These are phyloP conservation scores for Hoplostethus mediterraneus DNA, from an alignment of 2,797 vertebrate genomes.

Conservation along the genomic window DNA sequence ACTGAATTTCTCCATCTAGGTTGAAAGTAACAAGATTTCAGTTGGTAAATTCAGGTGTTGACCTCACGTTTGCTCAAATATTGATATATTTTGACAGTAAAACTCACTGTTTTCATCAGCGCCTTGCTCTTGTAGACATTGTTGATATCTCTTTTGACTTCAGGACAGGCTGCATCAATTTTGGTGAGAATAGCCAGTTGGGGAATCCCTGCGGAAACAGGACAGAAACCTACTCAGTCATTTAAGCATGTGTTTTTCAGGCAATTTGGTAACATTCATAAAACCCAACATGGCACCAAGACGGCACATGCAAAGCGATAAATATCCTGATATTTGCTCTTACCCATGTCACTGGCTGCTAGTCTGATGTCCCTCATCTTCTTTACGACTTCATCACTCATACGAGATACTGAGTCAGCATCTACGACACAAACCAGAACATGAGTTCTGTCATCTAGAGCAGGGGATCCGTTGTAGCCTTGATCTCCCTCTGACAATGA, in stretches of 20 bases:
- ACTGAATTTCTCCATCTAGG: conserved; percentile 58
- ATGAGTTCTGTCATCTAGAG: conserved; percentile 31
- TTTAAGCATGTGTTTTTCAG: neutral
- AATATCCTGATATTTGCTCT: neutral
- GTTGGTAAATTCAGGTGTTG: neutral
- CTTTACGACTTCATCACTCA: neutral
- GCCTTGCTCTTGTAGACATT: conserved; percentile 16
- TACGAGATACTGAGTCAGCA: fast-evolving
- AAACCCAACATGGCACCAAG: neutral
- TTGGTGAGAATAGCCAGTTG: conserved; percentile 63
- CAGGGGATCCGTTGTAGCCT: neutral
- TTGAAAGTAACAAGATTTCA: neutral
- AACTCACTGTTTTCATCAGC: conserved; percentile 49
- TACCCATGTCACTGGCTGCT: conserved; percentile 49
- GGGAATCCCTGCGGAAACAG: conserved; percentile 21
- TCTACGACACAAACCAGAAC: conserved; percentile 47
- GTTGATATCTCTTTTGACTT: conserved; percentile 11
- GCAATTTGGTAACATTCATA: neutral
- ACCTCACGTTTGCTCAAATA: too few species aligned
- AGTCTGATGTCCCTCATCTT: conserved; percentile 52
- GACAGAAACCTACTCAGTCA: neutral
- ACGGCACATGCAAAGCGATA: neutral
- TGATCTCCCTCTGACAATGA: neutral
- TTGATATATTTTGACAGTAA: too few species aligned
- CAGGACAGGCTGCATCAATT: conserved; percentile 52